Conservation (phyloP, 2,113 vertebrate genomes). For the Grantiella picta region DNA sequence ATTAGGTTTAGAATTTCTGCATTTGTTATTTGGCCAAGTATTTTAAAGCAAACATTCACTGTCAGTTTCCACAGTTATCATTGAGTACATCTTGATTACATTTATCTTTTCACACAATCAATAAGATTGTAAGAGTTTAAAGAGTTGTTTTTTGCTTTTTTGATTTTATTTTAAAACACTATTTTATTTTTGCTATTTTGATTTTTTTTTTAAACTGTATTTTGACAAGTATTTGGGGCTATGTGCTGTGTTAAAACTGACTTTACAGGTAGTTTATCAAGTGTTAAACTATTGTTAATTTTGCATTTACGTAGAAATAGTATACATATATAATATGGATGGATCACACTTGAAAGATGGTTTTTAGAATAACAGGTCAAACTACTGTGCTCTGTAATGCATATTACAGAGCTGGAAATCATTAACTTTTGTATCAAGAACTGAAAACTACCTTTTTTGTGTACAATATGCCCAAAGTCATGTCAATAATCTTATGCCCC, state of each 20-base stretch:
- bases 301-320: background rate
- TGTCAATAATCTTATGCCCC: background rate
- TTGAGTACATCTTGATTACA: background rate
- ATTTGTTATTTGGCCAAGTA: background rate
- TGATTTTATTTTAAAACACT: background rate
- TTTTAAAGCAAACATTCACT: background rate
- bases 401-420: background rate
- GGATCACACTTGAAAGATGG: rapidly evolving
- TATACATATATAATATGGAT: background rate
- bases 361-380: background rate
- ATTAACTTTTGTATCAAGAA: background rate
- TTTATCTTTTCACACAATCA: background rate
- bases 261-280: background rate
- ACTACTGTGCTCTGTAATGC: background rate
- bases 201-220: background rate
- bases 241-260: background rate
- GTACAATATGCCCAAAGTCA: background rate
- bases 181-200: background rate
- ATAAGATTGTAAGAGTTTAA: rapidly evolving
- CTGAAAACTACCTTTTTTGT: background rate
- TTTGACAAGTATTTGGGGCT: background rate
- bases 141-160: background rate
- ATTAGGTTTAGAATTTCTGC: background rate
- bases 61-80: background rate
- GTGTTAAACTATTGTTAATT: background rate